Percentiles rank a stretch among this genome's conserved stretches.
Conservation (phyloP, 2,888 invertebrate species). For the Pammene aurita region DNA sequence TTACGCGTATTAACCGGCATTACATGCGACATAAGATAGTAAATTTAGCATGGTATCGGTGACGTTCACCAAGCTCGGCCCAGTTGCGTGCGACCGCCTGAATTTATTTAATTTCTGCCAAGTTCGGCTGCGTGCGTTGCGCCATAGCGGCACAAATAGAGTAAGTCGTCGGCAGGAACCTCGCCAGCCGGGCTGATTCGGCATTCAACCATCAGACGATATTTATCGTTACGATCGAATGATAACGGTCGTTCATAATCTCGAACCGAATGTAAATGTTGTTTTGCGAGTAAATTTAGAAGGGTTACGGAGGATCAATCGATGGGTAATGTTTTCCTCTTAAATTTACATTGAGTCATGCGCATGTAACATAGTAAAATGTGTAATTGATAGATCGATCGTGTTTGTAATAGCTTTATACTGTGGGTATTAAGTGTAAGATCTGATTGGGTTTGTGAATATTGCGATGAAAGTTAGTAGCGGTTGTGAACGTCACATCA, state of each 20-base stretch:
- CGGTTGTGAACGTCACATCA: constrained; percentile 31
- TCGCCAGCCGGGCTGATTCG: constrained; percentile 29
- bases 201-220: constrained; percentile 41
- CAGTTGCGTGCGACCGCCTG: constrained; percentile 58
- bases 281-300: constrained; percentile 41
- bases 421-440: not conserved
- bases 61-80: constrained; percentile 44
- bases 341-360: constrained; percentile 19
- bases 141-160: constrained; percentile 18
- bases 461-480: constrained; percentile 21
- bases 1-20: constrained; percentile 42
- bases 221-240: constrained; percentile 53
- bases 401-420: constrained; percentile 10
- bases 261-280: constrained; percentile 41
- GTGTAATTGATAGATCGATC: not conserved
- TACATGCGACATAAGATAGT: constrained; percentile 44
- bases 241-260: constrained; percentile 46
- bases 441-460: constrained; percentile 21
- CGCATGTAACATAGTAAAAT: constrained; percentile 1
- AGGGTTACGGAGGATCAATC: constrained; percentile 33
- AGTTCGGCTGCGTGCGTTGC: constrained; percentile 43
- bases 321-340: constrained; percentile 30
- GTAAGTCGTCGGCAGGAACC: constrained; percentile 31
- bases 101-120: constrained; percentile 61
- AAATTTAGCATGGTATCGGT: constrained; percentile 51